Base-by-base conservation (phyloP, 1,140 invertebrate species). In the Cyrtorhinus lividipennis region DNA sequence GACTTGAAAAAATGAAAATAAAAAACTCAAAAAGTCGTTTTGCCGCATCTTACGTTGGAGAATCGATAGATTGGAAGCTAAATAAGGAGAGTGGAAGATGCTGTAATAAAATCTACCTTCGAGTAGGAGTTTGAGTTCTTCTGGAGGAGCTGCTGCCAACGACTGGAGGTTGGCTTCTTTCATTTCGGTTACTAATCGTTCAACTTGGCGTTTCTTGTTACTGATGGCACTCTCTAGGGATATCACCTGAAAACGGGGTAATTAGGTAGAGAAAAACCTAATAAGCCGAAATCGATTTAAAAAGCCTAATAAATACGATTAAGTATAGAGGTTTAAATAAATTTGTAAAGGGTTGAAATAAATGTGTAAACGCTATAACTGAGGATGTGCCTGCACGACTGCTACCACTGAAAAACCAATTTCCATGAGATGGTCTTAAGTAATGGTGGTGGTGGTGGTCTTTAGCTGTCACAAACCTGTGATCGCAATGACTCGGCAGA, bases 141-240 rank as follows among this genome's bases (percentile, higher is more conserved):
- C 88, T 56, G 87, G 85, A 20, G 76, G 78, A 48, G 87, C 85
- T 64, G 88, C 85, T n/a, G 85, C 84, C 38, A 94, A 75, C 73
- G 87, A 90, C 74, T 90, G 85, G 26, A 94, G 75, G 75, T 95
- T 95, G 1, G 89, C 90, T 72, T 92, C 88, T 73, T 94, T 92
- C 85, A 94, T 91, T 70, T 93, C 88, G 25, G 85, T 79, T 3
- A 92, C 87, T 62, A 94, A 74, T 66, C 84, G 79, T 68, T 92
- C 90, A 22, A 92, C 85, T 76, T 91, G 86, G 53, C 84, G 77
- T 72, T 91, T 90, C 72, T 92, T 91, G 62, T 91, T 87, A 62
- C 84, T 81, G 71, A 91, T 91, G 0, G 86, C 84, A 48, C 80
- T 79, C 73, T 91, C 87, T 66, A 91, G 74, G 64, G 81, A 80